phyloP scores from a whole-genome alignment of 2,888 invertebrate species.

The Pharmacophagus antenor region DNA sequence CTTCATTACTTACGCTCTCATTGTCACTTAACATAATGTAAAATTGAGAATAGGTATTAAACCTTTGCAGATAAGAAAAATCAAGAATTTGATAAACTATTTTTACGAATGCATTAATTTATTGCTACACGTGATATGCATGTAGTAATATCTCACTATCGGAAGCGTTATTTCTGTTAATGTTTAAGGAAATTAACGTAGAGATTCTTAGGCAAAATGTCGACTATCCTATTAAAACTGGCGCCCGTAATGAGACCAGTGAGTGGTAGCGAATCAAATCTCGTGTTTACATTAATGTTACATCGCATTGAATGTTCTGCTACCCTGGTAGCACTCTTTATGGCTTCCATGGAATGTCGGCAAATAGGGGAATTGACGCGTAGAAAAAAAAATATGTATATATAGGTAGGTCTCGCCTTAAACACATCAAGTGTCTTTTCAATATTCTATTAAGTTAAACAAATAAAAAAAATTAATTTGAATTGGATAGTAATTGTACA shows the following conservation, averaged over 20 bases:
- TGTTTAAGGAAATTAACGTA: neutral
- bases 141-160: neutral
- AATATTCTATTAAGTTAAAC: too few species aligned
- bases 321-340: constrained; percentile 29
- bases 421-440: neutral
- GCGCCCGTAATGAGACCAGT: constrained; percentile 13
- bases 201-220: neutral
- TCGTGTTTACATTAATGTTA: constrained; percentile 16
- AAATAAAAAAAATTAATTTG: too few species aligned
- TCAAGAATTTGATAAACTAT: too few species aligned
- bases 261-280: constrained; percentile 31
- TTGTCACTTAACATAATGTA: too few species aligned
- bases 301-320: constrained; percentile 27
- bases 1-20: too few species aligned
- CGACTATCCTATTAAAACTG: constrained; percentile 24
- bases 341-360: constrained; percentile 31
- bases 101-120: too few species aligned
- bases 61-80: too few species aligned
- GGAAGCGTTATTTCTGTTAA: neutral
- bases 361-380: constrained; percentile 14
- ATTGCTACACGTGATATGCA: too few species aligned
- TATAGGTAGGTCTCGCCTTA: constrained; percentile 10
- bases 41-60: too few species aligned
- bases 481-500: too few species aligned
- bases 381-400: constrained; percentile 14